Evolutionary conservation across 2,888 invertebrate genomes (phyloP), one percentile per base, ranked within the genome.

Genomic region (Stenodema calcarata): DNA sequence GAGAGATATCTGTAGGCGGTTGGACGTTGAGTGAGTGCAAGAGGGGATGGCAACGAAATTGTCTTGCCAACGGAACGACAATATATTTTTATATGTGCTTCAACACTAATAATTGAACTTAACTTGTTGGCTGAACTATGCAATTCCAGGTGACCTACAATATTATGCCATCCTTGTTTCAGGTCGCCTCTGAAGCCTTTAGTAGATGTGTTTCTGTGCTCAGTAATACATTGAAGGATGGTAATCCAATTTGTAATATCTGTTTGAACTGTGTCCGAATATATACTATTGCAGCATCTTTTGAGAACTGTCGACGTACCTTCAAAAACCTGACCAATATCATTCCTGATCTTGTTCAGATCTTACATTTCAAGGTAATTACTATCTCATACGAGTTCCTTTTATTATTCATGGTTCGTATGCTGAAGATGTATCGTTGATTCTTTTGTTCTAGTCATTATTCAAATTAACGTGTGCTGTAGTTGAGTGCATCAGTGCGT

Each of bases 241-340:
- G 92, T 23, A 97, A 98, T 90, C 93, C 97, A 87, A 94, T 96
- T 86, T 98, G 98, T 62, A 95, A 95, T 92, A 98, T 99, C 89
- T 99, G 99, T 91, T 95, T 94, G 35, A 88, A 89, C 96, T 99
- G 92, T 95, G 97, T 89, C 96, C 94, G 95, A 87, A 99, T 98
- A 92, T 97, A 97, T 91, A 95, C 97, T n/a, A 99, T 99, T 3
- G 98, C 99, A 2, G 97, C 98, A 44, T 94, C 95, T 89, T 99
- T 99, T 93, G 95, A 96, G 89, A 95, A 94, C 70, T 99, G 99
- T 91, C 94, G 98, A 89, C 95, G 95, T 89, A 94, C 94, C 89
- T 96, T 98, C 90, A 96, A 97, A 3, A 95, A 95, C 92, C 95
- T 97, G n/a, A 94, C 95, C 90, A 44, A 44, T 35, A 93, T 99